Evolutionary conservation across 2,888 invertebrate genomes (phyloP), one percentile per base, ranked within the genome.

Genomic region (Pelosia muscerda): DNA sequence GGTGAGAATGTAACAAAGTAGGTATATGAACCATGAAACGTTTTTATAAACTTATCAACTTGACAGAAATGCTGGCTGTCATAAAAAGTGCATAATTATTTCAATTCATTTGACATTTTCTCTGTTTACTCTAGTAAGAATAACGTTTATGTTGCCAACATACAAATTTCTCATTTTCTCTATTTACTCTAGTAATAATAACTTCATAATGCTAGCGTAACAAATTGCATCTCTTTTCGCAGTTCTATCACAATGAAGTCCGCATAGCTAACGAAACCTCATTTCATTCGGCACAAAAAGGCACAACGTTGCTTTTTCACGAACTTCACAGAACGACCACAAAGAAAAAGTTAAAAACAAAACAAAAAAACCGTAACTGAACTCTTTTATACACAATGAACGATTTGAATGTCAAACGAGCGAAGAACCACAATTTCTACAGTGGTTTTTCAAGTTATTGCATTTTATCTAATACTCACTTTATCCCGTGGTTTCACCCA

Each of bases 361-460:
- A 57, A 5, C 55, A 23, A 54, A 62, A 22, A 38, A 15, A 13
- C 49, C 54, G 1, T 66, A 65, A 66, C 55, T 65, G 63, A 65
- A 74, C 73, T 74, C 75, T 69, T 72, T 55, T 54, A 72, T 58
- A 58, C 63, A 78, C 81, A 81, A 74, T 67, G 53, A 74, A 70
- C 76, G 74, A 83, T 84, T 84, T 84, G 81, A 84, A 81, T 84
- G 76, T 80, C 81, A 77, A 82, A 78, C 73, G 74, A 56, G 54
- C 66, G 62, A 38, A 38, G 61, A 65, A 63, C 74, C 63, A 69
- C 69, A 26, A 76, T 76, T 76, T 71, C 72, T 72, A 75, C 73
- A 71, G 78, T 75, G 72, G 66, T 72, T 74, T 74, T 73, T 69
- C 38, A 70, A 77, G 82, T 84, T 79, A 84, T 83, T 81, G 79